Evolutionary conservation across 2,113 vertebrate genomes (phyloP), one percentile per base, ranked within the genome.

Genomic region (Semnornis frantzii): DNA sequence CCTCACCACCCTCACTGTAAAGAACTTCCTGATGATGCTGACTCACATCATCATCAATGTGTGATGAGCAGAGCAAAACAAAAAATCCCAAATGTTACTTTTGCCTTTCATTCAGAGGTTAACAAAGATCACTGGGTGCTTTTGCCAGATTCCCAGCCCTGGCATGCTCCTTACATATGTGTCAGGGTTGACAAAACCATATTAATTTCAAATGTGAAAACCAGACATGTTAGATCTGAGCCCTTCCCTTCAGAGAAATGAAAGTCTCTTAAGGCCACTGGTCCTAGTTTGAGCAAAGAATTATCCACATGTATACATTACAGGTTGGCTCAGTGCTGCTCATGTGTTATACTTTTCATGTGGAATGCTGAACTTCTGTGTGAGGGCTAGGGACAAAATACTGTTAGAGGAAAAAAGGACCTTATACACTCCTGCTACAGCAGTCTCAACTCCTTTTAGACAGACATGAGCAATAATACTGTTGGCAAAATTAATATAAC

Each of bases 401-500:
- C 50, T 37, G 21, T 64, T 66, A 90, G 70, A 65, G 30, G 5
- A 31, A 91, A 85, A 91, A 13, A 42, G 27, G 27, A 80, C 62
- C 28, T 80, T 75, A 21, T 13, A 39, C 12, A 59, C 9, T 68
- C 65, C 48, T 50, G 33, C 10, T 66, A 11, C 3, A 78, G 74
- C 33, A 55, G 69, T 54, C 65, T 50, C 48, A 60, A 54, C 20
- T 44, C 66, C 70, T 91, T 94, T 88, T 55, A 75, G 88, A 76
- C 10, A 84, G 54, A 76, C 28, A 86, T 18, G 10, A 3, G 7
- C 54, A 94, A 82, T 63, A 72, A 87, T 58, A 60, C 0, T 3
- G 34, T 55, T 85, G 58, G 54, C 9, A 90, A 92, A 94, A 89
- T 92, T 84, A 77, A 84, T 89, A 84, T 16, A 90, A 82, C n/a